These are phyloP conservation scores for Ceyx margarethae DNA, from an alignment of 2,113 vertebrate genomes.

Conservation along the genomic window DNA sequence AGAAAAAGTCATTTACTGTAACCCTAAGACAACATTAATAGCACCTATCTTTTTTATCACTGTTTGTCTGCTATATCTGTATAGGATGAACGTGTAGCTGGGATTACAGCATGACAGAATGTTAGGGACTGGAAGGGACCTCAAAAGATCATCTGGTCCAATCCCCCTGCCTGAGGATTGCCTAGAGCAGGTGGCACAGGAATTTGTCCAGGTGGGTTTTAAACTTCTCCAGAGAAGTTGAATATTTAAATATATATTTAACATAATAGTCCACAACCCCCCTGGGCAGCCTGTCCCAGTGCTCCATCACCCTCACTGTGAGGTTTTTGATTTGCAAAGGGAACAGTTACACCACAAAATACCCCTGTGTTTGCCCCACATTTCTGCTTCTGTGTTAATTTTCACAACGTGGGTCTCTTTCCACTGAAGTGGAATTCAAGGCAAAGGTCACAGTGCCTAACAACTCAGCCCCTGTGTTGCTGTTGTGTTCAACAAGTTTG, in stretches of 20 bases:
- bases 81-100: background rate
- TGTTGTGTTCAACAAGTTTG: background rate
- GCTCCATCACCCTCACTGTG: too few species aligned
- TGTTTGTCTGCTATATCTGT: background rate
- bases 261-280: too few species aligned
- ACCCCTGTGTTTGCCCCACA: rapidly evolving
- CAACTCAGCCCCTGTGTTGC: background rate
- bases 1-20: background rate
- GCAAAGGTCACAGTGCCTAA: background rate
- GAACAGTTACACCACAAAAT: background rate
- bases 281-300: too few species aligned
- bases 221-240: too few species aligned
- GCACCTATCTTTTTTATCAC: background rate
- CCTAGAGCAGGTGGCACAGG: too few species aligned
- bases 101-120: too few species aligned
- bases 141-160: too few species aligned
- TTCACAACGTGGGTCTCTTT: background rate
- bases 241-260: too few species aligned
- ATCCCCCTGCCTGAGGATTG: too few species aligned
- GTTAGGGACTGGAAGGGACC: too few species aligned
- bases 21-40: background rate
- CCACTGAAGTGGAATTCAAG: rapidly evolving
- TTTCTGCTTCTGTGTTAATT: background rate
- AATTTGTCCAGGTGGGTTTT: too few species aligned
- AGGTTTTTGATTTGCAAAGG: too few species aligned